phyloP scores from a whole-genome alignment of 2,888 invertebrate species.

The Troides helena region DNA sequence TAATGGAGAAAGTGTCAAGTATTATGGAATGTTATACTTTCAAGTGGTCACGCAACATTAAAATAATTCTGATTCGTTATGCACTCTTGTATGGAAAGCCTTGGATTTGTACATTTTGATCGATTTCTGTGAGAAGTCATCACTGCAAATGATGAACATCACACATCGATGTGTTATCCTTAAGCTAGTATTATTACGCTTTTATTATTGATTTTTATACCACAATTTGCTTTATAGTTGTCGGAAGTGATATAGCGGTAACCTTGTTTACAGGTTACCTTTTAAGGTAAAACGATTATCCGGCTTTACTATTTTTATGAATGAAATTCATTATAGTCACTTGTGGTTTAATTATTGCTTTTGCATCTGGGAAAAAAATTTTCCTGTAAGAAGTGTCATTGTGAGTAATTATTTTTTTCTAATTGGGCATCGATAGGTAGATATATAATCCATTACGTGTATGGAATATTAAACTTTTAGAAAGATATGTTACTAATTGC shows the following conservation, averaged over 20 bases:
- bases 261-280: conserved; percentile 47
- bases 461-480: too few relatives aligned
- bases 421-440: background rate
- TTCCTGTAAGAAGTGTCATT: background rate
- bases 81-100: conserved; percentile 21
- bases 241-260: conserved; percentile 42
- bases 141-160: background rate
- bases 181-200: background rate
- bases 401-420: background rate
- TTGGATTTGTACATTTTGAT: conserved; percentile 32
- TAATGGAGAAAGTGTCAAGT: conserved; percentile 25
- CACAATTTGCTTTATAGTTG: conserved; percentile 32
- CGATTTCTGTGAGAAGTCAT: conserved; percentile 28
- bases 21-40: conserved; percentile 21
- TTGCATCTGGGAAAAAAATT: background rate
- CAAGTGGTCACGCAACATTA: conserved; percentile 26
- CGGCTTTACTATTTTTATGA: conserved; percentile 12
- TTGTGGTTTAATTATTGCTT: background rate
- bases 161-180: background rate
- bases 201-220: conserved; percentile 8
- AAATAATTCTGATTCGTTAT: conserved; percentile 16
- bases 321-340: conserved; percentile 1
- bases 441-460: too few relatives aligned
- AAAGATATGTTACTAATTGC: too few relatives aligned
- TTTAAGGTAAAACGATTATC: conserved; percentile 41